Conservation (phyloP, 2,888 invertebrate species). For the Brenthis hecate region DNA sequence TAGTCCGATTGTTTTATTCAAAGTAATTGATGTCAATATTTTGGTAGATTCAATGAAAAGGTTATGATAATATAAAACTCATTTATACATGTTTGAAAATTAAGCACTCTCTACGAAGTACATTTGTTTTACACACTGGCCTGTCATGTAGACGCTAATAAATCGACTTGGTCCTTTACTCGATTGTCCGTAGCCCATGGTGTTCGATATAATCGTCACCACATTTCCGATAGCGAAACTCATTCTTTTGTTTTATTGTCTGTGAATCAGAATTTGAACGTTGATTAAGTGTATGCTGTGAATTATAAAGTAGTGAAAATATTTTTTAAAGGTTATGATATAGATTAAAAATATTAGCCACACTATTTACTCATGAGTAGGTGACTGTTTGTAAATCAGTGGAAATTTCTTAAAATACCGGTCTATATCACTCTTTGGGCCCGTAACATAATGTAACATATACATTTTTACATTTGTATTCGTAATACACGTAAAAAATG, state of each 20-base stretch:
- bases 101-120: background rate
- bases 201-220: conserved; percentile 24
- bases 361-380: background rate
- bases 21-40: too few relatives aligned
- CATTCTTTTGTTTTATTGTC: conserved; percentile 35
- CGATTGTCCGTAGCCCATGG: conserved; percentile 18
- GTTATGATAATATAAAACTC: too few relatives aligned
- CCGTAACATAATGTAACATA: too few relatives aligned
- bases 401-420: too few relatives aligned
- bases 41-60: too few relatives aligned
- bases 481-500: too few relatives aligned
- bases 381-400: background rate
- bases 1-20: too few relatives aligned
- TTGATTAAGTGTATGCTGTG: conserved; percentile 5
- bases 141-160: conserved; percentile 54
- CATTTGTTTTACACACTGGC: conserved; percentile 29
- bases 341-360: background rate
- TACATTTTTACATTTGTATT: too few relatives aligned
- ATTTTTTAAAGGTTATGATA: background rate
- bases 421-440: too few relatives aligned
- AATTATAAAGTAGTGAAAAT: background rate
- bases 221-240: conserved; percentile 15
- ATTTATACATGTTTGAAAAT: too few relatives aligned
- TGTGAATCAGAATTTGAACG: conserved; percentile 16
- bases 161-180: conserved; percentile 47